These are phyloP conservation scores for Syngnathus rostellatus DNA, from an alignment of 2,797 vertebrate genomes.

Conservation along the genomic window DNA sequence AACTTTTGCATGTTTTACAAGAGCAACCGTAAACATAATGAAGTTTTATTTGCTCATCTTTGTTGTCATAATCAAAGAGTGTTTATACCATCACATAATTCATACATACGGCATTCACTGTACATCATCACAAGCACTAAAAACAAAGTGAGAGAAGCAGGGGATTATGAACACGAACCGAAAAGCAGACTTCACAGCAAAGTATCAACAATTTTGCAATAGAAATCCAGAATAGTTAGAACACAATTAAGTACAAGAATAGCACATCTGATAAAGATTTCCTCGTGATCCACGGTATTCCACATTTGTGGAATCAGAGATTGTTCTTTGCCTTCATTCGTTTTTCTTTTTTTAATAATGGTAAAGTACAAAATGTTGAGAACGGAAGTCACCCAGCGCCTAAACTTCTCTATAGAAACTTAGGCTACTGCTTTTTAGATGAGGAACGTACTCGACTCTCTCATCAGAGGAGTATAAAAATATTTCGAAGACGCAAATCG, in stretches of 20 bases:
- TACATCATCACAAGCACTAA: slow-evolving; percentile 72
- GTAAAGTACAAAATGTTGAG: slow-evolving; percentile 62
- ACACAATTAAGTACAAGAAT: slow-evolving; percentile 74
- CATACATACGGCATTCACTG: slow-evolving; percentile 65
- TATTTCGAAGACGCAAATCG: background rate
- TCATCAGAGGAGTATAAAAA: slow-evolving; percentile 2
- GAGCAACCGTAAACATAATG: slow-evolving; percentile 27
- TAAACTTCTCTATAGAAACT: background rate
- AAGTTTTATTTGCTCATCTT: slow-evolving; percentile 52
- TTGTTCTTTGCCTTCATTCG: slow-evolving; percentile 60
- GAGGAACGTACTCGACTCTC: background rate
- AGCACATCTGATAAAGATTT: slow-evolving; percentile 67
- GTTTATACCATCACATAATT: slow-evolving; percentile 72
- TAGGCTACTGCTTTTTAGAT: background rate
- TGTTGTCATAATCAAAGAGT: slow-evolving; percentile 57
- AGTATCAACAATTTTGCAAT: slow-evolving; percentile 65
- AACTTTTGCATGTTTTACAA: slow-evolving; percentile 3
- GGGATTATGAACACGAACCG: slow-evolving; percentile 60
- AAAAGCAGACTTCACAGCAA: slow-evolving; percentile 76
- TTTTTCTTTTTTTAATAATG: slow-evolving; percentile 32
- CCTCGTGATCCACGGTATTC: slow-evolving; percentile 54
- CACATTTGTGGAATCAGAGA: slow-evolving; percentile 48
- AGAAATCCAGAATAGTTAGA: slow-evolving; percentile 71
- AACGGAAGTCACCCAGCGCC: slow-evolving; percentile 30
- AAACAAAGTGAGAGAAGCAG: slow-evolving; percentile 68